These are phyloP conservation scores for Styela clava DNA, from an alignment of 23 tunicate species.

Conservation along the genomic window DNA sequence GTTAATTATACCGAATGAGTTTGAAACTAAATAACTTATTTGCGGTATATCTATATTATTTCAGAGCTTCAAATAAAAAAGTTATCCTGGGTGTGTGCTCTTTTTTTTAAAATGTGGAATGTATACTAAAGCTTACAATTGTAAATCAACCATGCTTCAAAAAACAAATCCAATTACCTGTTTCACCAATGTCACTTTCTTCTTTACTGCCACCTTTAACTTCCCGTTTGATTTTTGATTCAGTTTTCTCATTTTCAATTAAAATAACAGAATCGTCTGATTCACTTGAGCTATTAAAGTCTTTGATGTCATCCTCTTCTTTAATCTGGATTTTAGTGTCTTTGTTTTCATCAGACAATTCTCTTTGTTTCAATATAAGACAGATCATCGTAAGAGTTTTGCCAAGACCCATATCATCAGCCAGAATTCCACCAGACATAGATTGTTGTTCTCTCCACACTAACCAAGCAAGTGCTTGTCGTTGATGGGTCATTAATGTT, in stretches of 20 bases:
- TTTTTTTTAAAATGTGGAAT: too few relatives aligned
- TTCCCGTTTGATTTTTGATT: background rate
- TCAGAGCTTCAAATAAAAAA: too few relatives aligned
- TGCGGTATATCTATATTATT: too few relatives aligned
- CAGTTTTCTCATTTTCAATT: background rate
- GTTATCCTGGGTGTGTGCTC: too few relatives aligned
- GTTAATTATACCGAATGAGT: too few relatives aligned
- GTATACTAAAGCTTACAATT: too few relatives aligned
- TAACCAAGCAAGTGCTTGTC: conserved; percentile 89
- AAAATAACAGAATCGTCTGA: conserved; percentile 22
- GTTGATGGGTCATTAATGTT: conserved; percentile 76
- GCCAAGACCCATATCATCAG: conserved; percentile 98
- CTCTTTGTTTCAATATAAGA: conserved; percentile 48
- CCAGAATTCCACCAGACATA: conserved; percentile 79
- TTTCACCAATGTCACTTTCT: background rate
- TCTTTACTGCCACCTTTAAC: background rate
- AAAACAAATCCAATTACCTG: too few relatives aligned
- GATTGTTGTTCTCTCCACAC: conserved; percentile 81
- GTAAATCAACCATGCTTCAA: too few relatives aligned
- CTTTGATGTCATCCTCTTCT: background rate
- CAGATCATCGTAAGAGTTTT: conserved; percentile 93
- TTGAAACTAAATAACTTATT: too few relatives aligned
- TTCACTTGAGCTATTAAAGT: conserved; percentile 2
- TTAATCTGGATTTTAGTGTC: background rate
- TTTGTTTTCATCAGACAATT: background rate